A percentile compares a stretch with the other conserved stretches of the same genome.
Conservation (phyloP, 2,888 invertebrate genomes). For the Nezara viridula region DNA sequence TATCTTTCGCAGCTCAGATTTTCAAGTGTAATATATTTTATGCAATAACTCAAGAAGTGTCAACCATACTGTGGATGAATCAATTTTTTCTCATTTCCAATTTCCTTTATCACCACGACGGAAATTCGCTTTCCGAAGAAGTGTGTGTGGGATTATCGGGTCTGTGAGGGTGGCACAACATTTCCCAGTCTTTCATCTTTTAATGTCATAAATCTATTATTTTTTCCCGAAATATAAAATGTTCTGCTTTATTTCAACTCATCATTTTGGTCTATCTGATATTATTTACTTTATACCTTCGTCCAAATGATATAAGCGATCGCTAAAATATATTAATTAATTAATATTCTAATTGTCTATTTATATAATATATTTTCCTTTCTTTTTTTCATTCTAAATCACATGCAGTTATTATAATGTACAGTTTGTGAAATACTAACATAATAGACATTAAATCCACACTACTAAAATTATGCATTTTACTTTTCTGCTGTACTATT, state of each 20-base stretch:
- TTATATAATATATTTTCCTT: too few species aligned
- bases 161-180: neutral
- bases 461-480: too few species aligned
- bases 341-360: too few species aligned
- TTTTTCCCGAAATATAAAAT: neutral
- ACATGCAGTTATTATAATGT: too few species aligned
- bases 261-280: neutral
- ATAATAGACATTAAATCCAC: too few species aligned
- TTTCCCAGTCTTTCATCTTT: neutral
- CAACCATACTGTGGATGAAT: neutral
- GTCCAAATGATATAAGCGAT: too few species aligned
- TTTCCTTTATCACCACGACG: neutral
- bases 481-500: too few species aligned
- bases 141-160: neutral
- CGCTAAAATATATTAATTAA: too few species aligned
- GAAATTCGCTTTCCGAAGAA: conserved; percentile 14
- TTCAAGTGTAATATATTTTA: neutral
- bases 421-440: too few species aligned
- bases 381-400: too few species aligned
- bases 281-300: neutral
- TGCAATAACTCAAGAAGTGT: neutral
- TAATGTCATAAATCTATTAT: neutral
- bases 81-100: conserved; percentile 1
- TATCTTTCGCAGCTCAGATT: neutral
- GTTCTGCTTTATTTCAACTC: neutral